Evolutionary conservation across 2,888 invertebrate species (phyloP), one percentile per base, ranked within the genome.

Genomic region (Lepidochitona cinerea): DNA sequence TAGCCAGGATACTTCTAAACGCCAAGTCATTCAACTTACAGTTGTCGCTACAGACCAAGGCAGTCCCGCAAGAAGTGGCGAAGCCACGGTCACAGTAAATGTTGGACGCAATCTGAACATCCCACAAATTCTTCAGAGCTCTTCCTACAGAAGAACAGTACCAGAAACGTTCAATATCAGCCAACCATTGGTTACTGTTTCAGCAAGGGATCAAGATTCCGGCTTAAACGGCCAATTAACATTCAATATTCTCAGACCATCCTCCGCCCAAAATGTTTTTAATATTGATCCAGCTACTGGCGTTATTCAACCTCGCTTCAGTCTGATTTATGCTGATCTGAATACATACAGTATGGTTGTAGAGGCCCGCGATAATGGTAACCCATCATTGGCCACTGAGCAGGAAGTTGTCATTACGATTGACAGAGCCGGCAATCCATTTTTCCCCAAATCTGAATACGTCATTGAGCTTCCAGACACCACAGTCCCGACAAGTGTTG

Each of bases 41-140:
- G 80, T 88, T 5, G 68, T 79, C 33, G 88, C 87, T 5, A 79
- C 73, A 65, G 88, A 88, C 74, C 77, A 73, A 29, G 78, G 80
- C 23, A 79, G 78, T 23, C 80, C 83, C 0, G 41, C 78, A 0
- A 77, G 84, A 66, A 79, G 68, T 14, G 81, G 79, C 32, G 78
- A 81, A 5, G 83, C 85, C 12, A 70, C 59, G 12, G 84, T 89
- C 0, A 80, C 77, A 0, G 81, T 89, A 9, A 77, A 72, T 26
- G 86, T 89, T 3, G 69, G 72, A 1, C 81, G 88, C 26, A 89
- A 89, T 72, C 84, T 86, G n/a, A 83, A 86, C 70, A 75, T 79
- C 18, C 89, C 89, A 5, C 68, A 68, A 5, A 89, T 89, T 73
- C 35, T 67, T 0, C 64, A 54, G 5, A 66, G 26, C 18, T 33